Percentiles rank a stretch among this genome's conserved stretches.
phyloP scores from a whole-genome alignment of 35 echinoderm and acorn worm species.

The Heliocidaris tuberculata region DNA sequence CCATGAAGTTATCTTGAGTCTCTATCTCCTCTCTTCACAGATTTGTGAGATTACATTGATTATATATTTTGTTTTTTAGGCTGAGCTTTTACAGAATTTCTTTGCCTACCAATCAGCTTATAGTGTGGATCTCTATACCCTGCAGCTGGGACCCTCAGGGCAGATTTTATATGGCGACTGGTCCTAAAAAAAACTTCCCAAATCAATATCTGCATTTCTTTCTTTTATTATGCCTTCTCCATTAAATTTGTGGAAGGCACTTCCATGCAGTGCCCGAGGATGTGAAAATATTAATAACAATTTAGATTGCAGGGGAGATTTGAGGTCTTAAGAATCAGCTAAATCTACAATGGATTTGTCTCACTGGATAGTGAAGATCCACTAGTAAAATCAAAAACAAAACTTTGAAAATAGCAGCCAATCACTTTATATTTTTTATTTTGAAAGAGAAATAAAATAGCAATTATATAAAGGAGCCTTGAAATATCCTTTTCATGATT shows the following conservation, averaged over 20 bases:
- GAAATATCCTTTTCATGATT: too few species aligned
- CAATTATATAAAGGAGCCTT: too few species aligned
- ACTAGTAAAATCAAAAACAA: neutral
- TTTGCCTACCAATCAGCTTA: constrained; percentile 13
- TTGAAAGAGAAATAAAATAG: too few species aligned
- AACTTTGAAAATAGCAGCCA: neutral
- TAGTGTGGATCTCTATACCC: neutral
- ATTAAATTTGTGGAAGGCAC: neutral
- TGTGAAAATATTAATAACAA: neutral
- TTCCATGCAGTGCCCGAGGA: neutral
- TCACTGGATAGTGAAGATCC: neutral
- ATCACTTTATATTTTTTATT: too few species aligned
- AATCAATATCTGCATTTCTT: constrained; percentile 41
- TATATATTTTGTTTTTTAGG: constrained; percentile 15
- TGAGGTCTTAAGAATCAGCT: neutral
- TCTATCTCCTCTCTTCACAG: neutral
- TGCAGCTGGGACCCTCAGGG: neutral
- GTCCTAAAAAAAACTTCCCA: constrained; percentile 23
- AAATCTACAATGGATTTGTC: neutral
- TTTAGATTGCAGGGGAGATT: neutral
- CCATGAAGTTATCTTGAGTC: neutral
- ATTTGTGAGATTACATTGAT: neutral
- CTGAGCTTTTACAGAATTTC: neutral
- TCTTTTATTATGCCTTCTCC: constrained; percentile 11
- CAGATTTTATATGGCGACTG: constrained; percentile 18